Conservation (phyloP, 2,113 vertebrate genomes). For the Typhlomys cinereus region DNA sequence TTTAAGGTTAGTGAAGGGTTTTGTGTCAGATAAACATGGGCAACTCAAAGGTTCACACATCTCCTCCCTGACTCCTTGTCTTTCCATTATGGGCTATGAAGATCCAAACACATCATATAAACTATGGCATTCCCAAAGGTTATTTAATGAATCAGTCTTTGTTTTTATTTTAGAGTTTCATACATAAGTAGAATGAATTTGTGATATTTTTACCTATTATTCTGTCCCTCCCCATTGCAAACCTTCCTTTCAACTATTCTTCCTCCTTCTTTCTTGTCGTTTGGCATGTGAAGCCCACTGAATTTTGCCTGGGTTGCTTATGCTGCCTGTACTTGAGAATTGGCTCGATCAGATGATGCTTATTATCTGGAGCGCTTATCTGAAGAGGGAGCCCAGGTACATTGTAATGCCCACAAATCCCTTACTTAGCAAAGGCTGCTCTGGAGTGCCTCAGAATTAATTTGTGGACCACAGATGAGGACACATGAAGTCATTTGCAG, state of each 20-base stretch:
- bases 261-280: too few relatives aligned
- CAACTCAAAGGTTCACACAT: background rate
- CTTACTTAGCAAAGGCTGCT: background rate
- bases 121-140: background rate
- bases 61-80: background rate
- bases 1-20: background rate
- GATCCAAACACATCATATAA: background rate
- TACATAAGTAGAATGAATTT: too few relatives aligned
- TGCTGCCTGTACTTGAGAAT: too few relatives aligned
- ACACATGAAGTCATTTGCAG: slow-evolving; percentile 26
- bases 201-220: too few relatives aligned
- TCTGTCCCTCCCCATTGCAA: too few relatives aligned
- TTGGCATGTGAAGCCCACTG: too few relatives aligned
- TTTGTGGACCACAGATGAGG: background rate
- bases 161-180: too few relatives aligned
- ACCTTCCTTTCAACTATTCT: too few relatives aligned
- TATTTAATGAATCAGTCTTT: background rate
- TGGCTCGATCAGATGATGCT: background rate
- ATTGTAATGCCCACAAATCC: background rate
- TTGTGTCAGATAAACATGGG: background rate
- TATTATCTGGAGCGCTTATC: slow-evolving; percentile 7
- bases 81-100: slow-evolving; percentile 10
- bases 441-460: background rate
- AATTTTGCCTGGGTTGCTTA: too few relatives aligned
- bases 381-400: background rate